Evolutionary conservation across 2,888 invertebrate genomes (phyloP).

Genomic region (Sericinus montela): DNA sequence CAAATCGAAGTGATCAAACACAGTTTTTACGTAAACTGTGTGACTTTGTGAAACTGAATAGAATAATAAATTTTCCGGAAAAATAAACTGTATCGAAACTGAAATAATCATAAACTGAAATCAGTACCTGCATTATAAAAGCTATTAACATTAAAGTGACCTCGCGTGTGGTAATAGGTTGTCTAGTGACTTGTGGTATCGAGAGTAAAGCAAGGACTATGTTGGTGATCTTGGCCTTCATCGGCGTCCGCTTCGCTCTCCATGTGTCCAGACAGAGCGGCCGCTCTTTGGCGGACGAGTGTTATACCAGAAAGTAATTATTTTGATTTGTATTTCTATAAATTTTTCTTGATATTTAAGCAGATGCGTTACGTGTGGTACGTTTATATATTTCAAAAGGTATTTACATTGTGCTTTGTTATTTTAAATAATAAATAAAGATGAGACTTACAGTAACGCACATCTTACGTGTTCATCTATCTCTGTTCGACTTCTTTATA

Average conservation of each 20-base stretch:
- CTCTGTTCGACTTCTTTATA: no score
- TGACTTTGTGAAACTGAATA: no score
- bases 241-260: slow-evolving; percentile 66
- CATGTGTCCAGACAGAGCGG: slow-evolving; percentile 71
- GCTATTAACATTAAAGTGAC: background rate
- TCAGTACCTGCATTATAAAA: background rate
- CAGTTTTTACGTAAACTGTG: no score
- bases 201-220: slow-evolving; percentile 39
- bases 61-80: no score
- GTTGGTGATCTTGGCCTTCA: slow-evolving; percentile 71
- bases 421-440: background rate
- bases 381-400: slow-evolving; percentile 4
- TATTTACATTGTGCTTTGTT: background rate
- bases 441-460: no score
- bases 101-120: no score
- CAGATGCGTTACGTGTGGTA: slow-evolving; percentile 35
- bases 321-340: no score
- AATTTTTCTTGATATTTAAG: background rate
- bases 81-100: no score
- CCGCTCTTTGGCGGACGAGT: slow-evolving; percentile 67
- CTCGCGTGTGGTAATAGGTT: slow-evolving; percentile 1
- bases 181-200: background rate
- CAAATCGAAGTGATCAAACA: no score
- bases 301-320: slow-evolving; percentile 72
- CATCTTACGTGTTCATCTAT: no score